phyloP scores from a whole-genome alignment of 2,113 vertebrate species.

The Mesoclemmys tuberculata region DNA sequence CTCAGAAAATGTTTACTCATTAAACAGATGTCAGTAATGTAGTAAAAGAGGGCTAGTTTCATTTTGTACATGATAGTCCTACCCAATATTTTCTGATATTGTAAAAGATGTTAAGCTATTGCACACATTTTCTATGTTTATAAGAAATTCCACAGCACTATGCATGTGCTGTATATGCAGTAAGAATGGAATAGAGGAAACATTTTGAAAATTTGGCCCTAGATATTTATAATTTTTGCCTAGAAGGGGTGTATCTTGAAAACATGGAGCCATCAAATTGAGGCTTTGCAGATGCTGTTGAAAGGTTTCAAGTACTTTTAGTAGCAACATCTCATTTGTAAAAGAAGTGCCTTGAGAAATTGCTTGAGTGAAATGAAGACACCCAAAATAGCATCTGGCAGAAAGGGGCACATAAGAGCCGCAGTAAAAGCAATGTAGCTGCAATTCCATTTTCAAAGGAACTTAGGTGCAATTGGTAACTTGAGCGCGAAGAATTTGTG shows the following conservation, averaged over 20 bases:
- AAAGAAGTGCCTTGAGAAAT: slow-evolving; percentile 30
- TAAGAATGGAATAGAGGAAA: neutral
- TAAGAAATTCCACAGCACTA: neutral
- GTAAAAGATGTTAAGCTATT: neutral
- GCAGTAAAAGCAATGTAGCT: slow-evolving; percentile 7
- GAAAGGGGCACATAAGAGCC: slow-evolving; percentile 29
- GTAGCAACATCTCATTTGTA: neutral
- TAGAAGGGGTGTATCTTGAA: neutral
- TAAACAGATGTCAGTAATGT: neutral
- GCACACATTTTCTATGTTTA: neutral
- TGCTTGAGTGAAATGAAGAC: neutral
- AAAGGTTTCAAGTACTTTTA: neutral
- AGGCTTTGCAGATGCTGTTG: neutral
- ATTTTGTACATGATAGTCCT: slow-evolving; percentile 7
- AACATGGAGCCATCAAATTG: neutral
- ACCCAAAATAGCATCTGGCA: neutral
- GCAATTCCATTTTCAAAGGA: slow-evolving; percentile 31
- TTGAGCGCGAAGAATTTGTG: neutral
- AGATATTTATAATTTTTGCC: neutral
- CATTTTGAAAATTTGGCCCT: neutral
- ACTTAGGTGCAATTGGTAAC: slow-evolving; percentile 6
- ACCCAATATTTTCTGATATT: neutral
- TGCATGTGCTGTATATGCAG: neutral
- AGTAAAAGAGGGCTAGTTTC: neutral
- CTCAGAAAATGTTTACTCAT: neutral